Conservation (phyloP, 2,888 invertebrate species). For the Emmelina monodactyla region DNA sequence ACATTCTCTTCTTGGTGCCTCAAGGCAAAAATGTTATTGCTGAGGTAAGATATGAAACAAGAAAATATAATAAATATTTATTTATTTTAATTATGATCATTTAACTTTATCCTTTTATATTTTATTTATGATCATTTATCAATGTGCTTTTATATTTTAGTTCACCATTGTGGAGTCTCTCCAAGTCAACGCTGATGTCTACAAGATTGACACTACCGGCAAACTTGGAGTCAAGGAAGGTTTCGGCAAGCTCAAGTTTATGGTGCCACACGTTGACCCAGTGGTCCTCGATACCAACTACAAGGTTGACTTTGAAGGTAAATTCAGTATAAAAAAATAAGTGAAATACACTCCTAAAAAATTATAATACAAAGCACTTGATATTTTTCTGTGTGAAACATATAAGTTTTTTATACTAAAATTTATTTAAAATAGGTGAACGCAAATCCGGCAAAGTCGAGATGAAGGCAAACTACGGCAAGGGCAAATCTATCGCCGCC, state of each 20-base stretch:
- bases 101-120: not conserved
- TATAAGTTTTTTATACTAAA: not conserved
- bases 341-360: no score
- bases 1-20: constrained; percentile 33
- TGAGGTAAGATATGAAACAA: constrained; percentile 24
- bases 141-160: constrained; percentile 20
- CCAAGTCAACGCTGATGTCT: constrained; percentile 61
- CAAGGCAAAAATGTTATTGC: constrained; percentile 36
- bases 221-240: constrained; percentile 36
- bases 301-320: constrained; percentile 39
- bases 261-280: constrained; percentile 54
- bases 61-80: not conserved
- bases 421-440: constrained; percentile 26
- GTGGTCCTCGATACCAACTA: constrained; percentile 46
- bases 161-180: constrained; percentile 36
- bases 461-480: constrained; percentile 41
- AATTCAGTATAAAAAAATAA: no score
- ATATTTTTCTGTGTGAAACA: no score
- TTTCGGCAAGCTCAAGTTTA: constrained; percentile 36
- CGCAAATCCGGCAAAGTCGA: constrained; percentile 31
- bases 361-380: no score
- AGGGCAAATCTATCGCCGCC: constrained; percentile 49
- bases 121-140: not conserved
- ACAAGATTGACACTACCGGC: constrained; percentile 51
- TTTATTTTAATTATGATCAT: not conserved